A percentile compares a stretch with the other conserved stretches of the same genome.
Evolutionary conservation across 2,113 vertebrate genomes (phyloP).

Genomic region (Nannobrachium achirus): DNA sequence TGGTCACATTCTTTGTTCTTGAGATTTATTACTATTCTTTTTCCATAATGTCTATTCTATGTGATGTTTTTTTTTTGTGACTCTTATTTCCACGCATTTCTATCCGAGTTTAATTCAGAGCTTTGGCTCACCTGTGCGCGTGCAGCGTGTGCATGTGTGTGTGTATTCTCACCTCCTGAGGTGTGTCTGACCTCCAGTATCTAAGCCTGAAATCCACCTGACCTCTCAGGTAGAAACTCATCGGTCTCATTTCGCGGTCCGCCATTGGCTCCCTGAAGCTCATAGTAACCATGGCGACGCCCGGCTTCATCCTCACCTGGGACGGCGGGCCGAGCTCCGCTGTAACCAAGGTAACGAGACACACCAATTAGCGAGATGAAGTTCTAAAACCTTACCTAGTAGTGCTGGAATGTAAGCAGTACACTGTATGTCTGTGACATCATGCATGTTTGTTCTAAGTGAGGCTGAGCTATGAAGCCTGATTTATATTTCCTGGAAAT

Average conservation of each 20-base stretch:
- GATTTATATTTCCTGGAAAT: too few relatives aligned
- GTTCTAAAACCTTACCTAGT: not conserved
- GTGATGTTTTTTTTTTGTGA: too few relatives aligned
- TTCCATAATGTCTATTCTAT: too few relatives aligned
- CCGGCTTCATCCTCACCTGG: constrained; percentile 4
- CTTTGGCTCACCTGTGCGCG: too few relatives aligned
- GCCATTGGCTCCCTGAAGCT: constrained; percentile 25
- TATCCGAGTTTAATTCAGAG: too few relatives aligned
- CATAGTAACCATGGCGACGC: constrained; percentile 15
- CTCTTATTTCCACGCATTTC: too few relatives aligned
- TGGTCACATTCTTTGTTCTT: too few relatives aligned
- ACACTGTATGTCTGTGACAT: too few relatives aligned
- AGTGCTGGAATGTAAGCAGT: too few relatives aligned
- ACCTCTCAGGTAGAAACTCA: constrained; percentile 12
- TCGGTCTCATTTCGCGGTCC: not conserved
- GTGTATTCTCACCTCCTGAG: not conserved
- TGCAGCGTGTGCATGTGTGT: not conserved
- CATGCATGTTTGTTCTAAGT: not conserved
- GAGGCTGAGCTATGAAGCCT: too few relatives aligned
- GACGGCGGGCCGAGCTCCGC: constrained; percentile 25
- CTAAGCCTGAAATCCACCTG: constrained; percentile 12
- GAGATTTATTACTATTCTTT: too few relatives aligned
- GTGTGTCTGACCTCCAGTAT: constrained; percentile 34
- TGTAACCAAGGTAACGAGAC: constrained; percentile 6
- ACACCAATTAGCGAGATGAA: not conserved